Base-by-base conservation (phyloP, 1,140 invertebrate genomes). In the Drosophila nebulosa region DNA sequence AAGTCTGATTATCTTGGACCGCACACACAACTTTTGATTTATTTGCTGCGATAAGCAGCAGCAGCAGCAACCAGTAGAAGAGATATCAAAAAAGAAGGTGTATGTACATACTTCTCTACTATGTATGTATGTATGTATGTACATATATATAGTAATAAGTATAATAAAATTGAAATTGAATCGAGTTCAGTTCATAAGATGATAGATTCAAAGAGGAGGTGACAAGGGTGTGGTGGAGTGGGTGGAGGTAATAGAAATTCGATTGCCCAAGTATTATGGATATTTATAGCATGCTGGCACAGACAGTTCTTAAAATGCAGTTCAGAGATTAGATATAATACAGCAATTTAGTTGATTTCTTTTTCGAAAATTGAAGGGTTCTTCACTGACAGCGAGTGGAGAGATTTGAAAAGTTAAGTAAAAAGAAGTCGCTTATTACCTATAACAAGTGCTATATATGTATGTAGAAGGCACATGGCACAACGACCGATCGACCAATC, bases 1-100 rank as follows among this genome's bases (percentile, higher is more conserved):
- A 85, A 81, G 72, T 86, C 39, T 78, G 78, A 85, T 85, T 78
- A 85, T 85, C 81, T 85, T 24, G 14, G 26, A 14, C 36, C 62
- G 51, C 64, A 71, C 65, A 71, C 39, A 46, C 39, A 46, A 46
- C 39, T 78, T 86, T 71, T 74, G 81, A 85, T 85, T 86, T 85
- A 86, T 86, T 81, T 81, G 66, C 66, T 27, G 22, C 36, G 81
- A 85, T 85, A 85, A 64, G 26, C 21, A 46, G n/a, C n/a, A n/a
- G 4, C 35, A 46, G 39, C 39, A 46, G 39, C 14, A 16, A 16
- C 39, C 14, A 42, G 14, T 18, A 9, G 1, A 46, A 46, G 39
- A 46, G 39, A 46, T 46, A 46, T 46, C 16, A 21, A 16, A n/a
- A n/a, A 46, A 7, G 7, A 46, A 46, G 16, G 39, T 5, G 10